Evolutionary conservation across 2,797 vertebrate genomes (phyloP).

Genomic region (Lithobates sylvaticus): DNA sequence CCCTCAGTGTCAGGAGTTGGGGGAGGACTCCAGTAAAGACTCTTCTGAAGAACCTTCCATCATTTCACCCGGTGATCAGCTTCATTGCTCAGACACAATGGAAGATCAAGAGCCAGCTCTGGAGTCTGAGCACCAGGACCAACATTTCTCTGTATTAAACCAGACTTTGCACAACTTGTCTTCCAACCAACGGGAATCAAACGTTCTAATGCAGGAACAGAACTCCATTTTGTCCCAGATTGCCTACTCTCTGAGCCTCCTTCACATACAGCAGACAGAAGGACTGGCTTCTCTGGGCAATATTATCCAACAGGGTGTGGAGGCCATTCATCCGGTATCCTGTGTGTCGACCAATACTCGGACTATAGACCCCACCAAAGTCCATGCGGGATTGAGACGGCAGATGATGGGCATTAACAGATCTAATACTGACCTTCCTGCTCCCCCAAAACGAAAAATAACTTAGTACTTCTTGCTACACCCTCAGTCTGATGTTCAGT

Average conservation of each 20-base stretch:
- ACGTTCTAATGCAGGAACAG: slow-evolving; percentile 50
- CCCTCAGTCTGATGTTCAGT: not conserved
- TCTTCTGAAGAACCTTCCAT: slow-evolving; percentile 29
- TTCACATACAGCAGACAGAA: slow-evolving; percentile 45
- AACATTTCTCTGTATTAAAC: slow-evolving; percentile 20
- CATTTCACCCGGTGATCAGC: not conserved
- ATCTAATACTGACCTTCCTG: not conserved
- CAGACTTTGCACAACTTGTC: slow-evolving; percentile 18
- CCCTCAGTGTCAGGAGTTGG: slow-evolving; percentile 1
- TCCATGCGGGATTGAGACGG: slow-evolving; percentile 1
- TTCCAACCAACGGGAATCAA: slow-evolving; percentile 43
- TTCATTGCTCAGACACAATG: not conserved
- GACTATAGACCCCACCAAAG: not conserved
- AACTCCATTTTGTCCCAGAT: slow-evolving; percentile 49
- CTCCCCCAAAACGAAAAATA: slow-evolving; percentile 43
- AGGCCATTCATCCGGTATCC: slow-evolving; percentile 12
- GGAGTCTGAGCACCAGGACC: not conserved
- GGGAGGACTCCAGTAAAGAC: slow-evolving; percentile 36
- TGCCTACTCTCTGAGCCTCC: slow-evolving; percentile 27
- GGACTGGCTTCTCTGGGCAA: slow-evolving; percentile 38
- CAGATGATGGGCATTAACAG: not conserved
- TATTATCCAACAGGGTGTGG: slow-evolving; percentile 42
- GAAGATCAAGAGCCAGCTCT: not conserved
- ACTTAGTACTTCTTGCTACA: not conserved
- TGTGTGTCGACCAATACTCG: not conserved